Evolutionary conservation across 2,797 vertebrate species (phyloP).

Genomic region (Urophycis tenuis): DNA sequence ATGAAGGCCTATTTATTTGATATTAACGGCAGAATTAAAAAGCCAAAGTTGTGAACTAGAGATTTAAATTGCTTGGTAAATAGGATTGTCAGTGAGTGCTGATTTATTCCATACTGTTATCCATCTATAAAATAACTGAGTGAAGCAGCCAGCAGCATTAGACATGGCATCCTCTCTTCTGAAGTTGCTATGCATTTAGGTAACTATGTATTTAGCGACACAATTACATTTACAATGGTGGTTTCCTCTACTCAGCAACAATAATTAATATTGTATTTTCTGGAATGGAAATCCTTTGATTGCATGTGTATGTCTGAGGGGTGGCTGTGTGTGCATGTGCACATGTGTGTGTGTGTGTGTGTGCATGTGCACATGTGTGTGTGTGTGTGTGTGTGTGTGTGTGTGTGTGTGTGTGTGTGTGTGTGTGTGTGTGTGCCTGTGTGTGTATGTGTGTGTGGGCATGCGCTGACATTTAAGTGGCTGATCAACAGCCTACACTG

Average conservation of each 20-base stretch:
- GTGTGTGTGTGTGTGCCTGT: too few species aligned
- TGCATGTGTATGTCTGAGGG: conserved; percentile 9
- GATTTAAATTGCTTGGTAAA: neutral
- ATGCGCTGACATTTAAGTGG: conserved; percentile 28
- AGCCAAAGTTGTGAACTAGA: conserved; percentile 1
- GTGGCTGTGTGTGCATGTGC: neutral
- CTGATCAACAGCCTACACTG: conserved; percentile 32
- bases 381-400: conserved; percentile 24
- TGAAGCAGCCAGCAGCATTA: neutral
- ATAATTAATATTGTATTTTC: neutral
- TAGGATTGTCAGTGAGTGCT: neutral
- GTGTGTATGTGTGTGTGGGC: too few species aligned
- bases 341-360: neutral
- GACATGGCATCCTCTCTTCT: neutral
- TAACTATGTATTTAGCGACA: neutral
- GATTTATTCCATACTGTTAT: neutral
- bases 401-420: too few species aligned
- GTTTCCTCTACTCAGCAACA: neutral
- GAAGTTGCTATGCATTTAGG: neutral
- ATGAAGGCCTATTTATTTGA: neutral
- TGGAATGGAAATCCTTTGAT: neutral
- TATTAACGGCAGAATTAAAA: conserved; percentile 1
- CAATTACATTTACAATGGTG: neutral
- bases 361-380: too few species aligned
- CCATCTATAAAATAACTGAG: conserved; percentile 2